Conservation (phyloP, 2,113 vertebrate species). For the Eudyptes chrysolophus region DNA sequence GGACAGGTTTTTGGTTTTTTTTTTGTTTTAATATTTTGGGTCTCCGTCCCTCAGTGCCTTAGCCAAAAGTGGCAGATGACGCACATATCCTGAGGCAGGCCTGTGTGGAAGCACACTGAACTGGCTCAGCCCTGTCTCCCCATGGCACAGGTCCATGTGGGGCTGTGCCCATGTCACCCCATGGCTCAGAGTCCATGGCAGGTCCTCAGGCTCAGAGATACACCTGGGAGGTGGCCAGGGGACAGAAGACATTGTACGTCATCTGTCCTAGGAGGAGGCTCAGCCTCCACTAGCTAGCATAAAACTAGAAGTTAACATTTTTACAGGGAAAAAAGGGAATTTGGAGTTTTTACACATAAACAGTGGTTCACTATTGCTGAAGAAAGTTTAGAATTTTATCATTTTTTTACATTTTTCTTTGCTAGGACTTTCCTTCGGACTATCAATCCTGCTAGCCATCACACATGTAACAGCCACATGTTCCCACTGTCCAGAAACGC, state of each 20-base stretch:
- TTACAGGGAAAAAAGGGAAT: not conserved
- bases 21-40: not conserved
- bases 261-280: not conserved
- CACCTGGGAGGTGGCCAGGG: not conserved
- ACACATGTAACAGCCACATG: fast-evolving
- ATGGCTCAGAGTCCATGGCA: not conserved
- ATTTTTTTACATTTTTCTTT: not conserved
- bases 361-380: not conserved
- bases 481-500: not conserved
- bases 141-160: not conserved
- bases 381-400: not conserved
- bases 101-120: not conserved
- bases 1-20: not conserved
- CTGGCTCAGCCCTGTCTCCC: not conserved
- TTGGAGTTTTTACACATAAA: not conserved
- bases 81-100: not conserved
- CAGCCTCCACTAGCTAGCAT: not conserved
- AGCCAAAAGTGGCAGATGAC: not conserved
- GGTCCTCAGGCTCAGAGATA: not conserved
- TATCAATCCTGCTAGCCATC: not conserved
- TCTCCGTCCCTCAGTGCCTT: not conserved
- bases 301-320: not conserved
- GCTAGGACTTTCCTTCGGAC: not conserved
- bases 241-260: no score
- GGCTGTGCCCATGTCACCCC: not conserved